Conservation (phyloP, 2,797 vertebrate genomes). For the Esox masquinongy region DNA sequence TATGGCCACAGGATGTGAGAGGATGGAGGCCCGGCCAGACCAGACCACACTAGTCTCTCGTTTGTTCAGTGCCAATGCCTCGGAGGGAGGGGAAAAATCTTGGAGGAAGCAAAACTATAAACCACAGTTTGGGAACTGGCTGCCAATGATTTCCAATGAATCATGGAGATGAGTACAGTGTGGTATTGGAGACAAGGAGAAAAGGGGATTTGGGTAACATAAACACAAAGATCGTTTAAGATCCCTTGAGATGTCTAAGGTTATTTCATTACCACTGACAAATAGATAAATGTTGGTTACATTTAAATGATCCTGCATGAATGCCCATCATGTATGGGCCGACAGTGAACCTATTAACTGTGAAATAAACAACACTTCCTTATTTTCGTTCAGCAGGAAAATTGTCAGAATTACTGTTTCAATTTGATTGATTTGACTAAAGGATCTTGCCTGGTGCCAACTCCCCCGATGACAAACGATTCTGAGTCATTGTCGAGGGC, state of each 20-base stretch:
- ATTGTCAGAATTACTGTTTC: not conserved
- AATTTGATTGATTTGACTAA: not conserved
- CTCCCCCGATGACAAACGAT: not conserved
- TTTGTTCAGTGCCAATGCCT: conserved; percentile 37
- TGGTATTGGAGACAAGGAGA: conserved; percentile 19
- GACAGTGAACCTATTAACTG: not conserved
- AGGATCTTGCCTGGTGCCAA: not conserved
- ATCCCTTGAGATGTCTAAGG: conserved; percentile 13
- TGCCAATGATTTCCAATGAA: conserved; percentile 37
- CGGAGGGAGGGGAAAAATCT: conserved; percentile 32
- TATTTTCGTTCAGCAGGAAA: not conserved
- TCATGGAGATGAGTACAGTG: conserved; percentile 5
- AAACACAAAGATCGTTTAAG: not conserved
- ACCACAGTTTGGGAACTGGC: conserved; percentile 44
- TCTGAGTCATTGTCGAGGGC: not conserved
- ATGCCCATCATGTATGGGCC: not conserved
- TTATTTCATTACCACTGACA: conserved; percentile 16
- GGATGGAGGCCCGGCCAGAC: conserved; percentile 21
- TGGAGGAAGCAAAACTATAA: conserved; percentile 28
- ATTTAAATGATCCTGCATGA: conserved; percentile 21
- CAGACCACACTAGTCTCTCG: conserved; percentile 12
- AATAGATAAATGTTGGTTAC: conserved; percentile 15
- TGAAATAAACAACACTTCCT: not conserved
- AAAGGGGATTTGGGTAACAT: conserved; percentile 23
- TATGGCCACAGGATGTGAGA: conserved; percentile 46